Conservation (phyloP, 1,140 invertebrate genomes). For the Brachionus manjavacas region DNA sequence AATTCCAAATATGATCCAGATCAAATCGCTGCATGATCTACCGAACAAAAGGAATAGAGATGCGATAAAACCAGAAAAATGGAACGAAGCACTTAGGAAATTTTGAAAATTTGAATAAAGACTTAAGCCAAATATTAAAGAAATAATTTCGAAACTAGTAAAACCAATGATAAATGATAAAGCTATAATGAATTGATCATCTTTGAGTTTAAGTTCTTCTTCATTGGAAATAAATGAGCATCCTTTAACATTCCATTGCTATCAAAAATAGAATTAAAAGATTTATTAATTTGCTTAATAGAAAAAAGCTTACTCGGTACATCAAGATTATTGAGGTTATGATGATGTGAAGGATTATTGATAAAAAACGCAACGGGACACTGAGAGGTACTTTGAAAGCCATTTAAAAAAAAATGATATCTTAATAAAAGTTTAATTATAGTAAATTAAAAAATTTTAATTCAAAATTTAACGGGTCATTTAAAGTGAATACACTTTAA, state of each 20-base stretch:
- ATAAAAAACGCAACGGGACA: constrained; percentile 11
- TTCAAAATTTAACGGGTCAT: too few species aligned
- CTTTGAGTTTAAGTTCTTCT: neutral
- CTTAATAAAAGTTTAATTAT: neutral
- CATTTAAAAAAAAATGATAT: neutral
- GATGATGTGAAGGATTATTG: neutral
- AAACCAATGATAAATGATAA: constrained; percentile 23
- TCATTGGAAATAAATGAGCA: neutral
- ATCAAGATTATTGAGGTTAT: constrained; percentile 15
- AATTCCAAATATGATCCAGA: constrained; percentile 18
- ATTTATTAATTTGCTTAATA: neutral
- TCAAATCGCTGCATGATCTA: neutral
- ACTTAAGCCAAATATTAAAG: neutral
- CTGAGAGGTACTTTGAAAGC: neutral
- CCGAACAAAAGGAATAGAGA: constrained; percentile 2
- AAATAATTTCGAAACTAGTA: neutral
- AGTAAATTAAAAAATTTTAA: neutral
- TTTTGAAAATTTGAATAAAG: constrained; percentile 35
- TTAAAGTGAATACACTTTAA: neutral
- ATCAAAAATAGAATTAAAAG: neutral
- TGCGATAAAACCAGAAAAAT: constrained; percentile 4
- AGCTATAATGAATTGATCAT: constrained; percentile 23
- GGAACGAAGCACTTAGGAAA: constrained; percentile 10
- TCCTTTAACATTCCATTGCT: constrained; percentile 17
- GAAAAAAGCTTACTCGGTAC: neutral